Evolutionary conservation across 2,888 invertebrate genomes (phyloP).

Genomic region (Morinoia aosen): DNA sequence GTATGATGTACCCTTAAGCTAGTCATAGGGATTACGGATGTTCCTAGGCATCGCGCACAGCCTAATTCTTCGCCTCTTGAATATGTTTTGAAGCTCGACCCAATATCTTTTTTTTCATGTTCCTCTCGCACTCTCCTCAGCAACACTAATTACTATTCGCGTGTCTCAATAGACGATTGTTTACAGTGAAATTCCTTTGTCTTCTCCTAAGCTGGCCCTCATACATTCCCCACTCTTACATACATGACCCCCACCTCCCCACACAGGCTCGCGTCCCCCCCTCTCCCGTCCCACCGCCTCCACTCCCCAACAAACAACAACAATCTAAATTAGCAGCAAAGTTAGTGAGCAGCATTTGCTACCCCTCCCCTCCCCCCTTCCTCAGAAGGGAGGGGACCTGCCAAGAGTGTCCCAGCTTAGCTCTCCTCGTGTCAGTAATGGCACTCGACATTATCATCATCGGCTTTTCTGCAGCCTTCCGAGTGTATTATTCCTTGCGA

Average conservation of each 20-base stretch:
- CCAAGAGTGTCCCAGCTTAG: neutral
- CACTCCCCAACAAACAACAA: constrained; percentile 6
- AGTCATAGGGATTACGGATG: no score
- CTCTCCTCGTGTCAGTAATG: neutral
- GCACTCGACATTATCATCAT: neutral
- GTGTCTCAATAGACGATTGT: neutral
- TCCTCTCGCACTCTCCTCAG: neutral
- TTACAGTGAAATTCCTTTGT: neutral
- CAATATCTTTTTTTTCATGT: no score
- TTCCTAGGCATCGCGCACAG: no score
- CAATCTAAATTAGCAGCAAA: constrained; percentile 35
- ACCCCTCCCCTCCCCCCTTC: neutral
- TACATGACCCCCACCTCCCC: neutral
- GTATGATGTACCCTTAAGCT: no score
- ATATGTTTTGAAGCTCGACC: no score
- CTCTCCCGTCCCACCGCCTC: neutral
- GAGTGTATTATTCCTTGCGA: no score
- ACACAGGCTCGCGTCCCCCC: neutral
- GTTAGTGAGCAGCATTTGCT: constrained; percentile 23
- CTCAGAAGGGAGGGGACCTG: neutral
- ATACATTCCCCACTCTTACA: neutral
- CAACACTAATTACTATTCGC: neutral
- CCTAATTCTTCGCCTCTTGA: no score
- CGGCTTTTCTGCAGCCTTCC: neutral
- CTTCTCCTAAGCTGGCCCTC: neutral